Percentiles rank a stretch among this genome's conserved stretches.
Conservation (phyloP, 2,888 invertebrate genomes). For the Teleogryllus oceanicus region DNA sequence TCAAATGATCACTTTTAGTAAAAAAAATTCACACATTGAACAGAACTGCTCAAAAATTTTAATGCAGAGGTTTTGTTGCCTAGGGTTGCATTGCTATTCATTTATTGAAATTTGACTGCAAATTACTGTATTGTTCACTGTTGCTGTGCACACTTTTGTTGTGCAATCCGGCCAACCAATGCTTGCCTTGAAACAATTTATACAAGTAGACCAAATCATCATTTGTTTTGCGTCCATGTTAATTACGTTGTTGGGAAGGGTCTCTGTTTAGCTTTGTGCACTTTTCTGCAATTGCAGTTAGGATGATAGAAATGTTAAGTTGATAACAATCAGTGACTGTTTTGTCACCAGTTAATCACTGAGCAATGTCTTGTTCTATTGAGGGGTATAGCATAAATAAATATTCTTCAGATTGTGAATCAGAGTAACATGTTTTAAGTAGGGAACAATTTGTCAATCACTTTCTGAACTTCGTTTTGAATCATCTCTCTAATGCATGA, state of each 20-base stretch:
- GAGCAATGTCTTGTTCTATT: background rate
- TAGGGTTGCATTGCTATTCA: background rate
- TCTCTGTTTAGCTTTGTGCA: background rate
- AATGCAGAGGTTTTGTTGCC: constrained; percentile 12
- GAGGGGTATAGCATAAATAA: background rate
- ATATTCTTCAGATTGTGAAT: background rate
- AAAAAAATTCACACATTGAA: constrained; percentile 19
- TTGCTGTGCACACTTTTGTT: constrained; percentile 27
- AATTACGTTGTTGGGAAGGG: background rate
- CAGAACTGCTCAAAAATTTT: background rate
- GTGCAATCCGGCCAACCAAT: constrained; percentile 35
- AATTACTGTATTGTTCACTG: constrained; percentile 3
- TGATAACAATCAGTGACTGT: background rate
- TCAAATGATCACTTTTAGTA: constrained; percentile 11
- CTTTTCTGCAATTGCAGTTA: background rate
- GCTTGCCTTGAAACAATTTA: constrained; percentile 33
- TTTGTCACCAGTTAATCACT: background rate
- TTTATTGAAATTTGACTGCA: constrained; percentile 18
- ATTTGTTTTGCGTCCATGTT: background rate
- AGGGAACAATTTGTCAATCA: constrained; percentile 10
- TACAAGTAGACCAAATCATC: constrained; percentile 18
- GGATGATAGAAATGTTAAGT: background rate
- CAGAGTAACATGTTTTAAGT: background rate
- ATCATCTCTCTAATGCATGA: background rate
- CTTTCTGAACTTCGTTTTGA: background rate